These are phyloP conservation scores for Odontophorus gujanensis DNA, from an alignment of 2,113 vertebrate species.

Conservation along the genomic window DNA sequence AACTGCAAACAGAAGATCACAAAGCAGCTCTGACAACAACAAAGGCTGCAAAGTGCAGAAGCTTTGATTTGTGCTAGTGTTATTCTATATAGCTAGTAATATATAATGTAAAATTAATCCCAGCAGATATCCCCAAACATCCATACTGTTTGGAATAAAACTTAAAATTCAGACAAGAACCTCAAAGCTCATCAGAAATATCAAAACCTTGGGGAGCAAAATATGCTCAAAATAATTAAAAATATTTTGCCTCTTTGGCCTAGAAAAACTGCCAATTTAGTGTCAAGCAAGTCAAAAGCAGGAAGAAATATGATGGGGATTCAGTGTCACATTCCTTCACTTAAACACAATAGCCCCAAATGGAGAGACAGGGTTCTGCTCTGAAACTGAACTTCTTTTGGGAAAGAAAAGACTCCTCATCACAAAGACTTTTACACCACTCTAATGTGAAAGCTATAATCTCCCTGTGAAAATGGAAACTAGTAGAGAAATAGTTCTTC, in stretches of 20 bases:
- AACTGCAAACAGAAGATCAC: neutral
- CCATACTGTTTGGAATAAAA: neutral
- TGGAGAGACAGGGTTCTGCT: neutral
- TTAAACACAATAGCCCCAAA: neutral
- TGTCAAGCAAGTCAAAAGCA: neutral
- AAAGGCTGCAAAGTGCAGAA: neutral
- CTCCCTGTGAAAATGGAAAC: neutral
- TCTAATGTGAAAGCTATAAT: neutral
- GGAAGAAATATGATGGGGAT: neutral
- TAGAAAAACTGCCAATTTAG: neutral
- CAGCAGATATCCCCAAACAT: neutral
- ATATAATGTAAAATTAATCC: neutral
- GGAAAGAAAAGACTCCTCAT: neutral
- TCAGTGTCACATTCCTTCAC: neutral
- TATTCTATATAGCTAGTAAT: neutral
- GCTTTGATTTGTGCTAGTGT: neutral
- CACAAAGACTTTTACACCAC: neutral
- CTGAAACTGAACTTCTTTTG: neutral
- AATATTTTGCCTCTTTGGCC: neutral
- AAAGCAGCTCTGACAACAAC: neutral
- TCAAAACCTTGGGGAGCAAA: neutral
- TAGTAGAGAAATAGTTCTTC: neutral
- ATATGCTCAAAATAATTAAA: slow-evolving; percentile 15
- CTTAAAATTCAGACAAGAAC: neutral
- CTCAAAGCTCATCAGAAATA: neutral